These are phyloP conservation scores for Syritta pipiens DNA, from an alignment of 2,888 invertebrate species.

Conservation along the genomic window DNA sequence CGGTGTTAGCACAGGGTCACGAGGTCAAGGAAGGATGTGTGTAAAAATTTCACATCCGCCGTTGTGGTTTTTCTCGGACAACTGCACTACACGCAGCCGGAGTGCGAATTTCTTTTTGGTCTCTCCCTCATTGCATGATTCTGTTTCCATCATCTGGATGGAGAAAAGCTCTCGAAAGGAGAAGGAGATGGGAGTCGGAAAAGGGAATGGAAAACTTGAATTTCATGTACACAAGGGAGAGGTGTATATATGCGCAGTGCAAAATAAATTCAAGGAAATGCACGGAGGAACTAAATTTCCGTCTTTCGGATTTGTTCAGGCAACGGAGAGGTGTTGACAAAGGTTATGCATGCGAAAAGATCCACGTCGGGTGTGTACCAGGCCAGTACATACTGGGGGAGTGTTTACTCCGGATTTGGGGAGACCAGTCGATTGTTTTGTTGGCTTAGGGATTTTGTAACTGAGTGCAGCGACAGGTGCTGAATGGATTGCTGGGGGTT, in stretches of 20 bases:
- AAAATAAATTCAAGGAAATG: constrained; percentile 39
- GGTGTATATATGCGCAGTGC: too few species aligned
- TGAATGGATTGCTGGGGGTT: too few species aligned
- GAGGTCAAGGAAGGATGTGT: constrained; percentile 69
- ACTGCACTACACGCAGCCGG: too few species aligned
- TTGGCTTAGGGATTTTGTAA: too few species aligned
- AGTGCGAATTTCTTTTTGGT: neutral
- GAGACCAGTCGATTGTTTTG: too few species aligned
- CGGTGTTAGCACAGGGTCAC: constrained; percentile 50
- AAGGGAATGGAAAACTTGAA: neutral
- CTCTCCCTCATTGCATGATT: neutral
- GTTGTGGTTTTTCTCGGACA: neutral
- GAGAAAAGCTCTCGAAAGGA: neutral
- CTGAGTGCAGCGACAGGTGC: too few species aligned
- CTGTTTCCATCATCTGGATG: neutral
- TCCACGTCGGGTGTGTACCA: too few species aligned
- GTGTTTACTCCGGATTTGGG: too few species aligned
- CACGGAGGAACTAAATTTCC: constrained; percentile 28
- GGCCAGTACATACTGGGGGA: too few species aligned
- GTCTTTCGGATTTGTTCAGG: constrained; percentile 6
- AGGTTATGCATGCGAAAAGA: too few species aligned
- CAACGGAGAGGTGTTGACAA: too few species aligned
- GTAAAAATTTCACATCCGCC: neutral
- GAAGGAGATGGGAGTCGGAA: neutral
- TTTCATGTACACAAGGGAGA: neutral